A percentile compares a stretch with the other conserved stretches of the same genome.
These are phyloP conservation scores for Myotis findleyi DNA, from an alignment of 2,797 vertebrate genomes.

Conservation along the genomic window DNA sequence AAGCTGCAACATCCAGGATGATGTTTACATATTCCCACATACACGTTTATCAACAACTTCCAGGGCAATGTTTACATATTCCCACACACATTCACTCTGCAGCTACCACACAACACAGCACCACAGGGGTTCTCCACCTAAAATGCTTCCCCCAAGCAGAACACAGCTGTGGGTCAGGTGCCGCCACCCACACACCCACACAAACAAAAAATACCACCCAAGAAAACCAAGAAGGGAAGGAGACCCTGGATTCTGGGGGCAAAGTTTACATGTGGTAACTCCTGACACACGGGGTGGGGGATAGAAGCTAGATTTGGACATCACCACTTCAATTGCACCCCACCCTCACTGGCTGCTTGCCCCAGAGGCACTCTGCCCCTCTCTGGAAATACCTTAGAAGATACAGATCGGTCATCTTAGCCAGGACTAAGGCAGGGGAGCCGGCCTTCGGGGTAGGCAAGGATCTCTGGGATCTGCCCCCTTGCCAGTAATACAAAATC, in stretches of 20 bases:
- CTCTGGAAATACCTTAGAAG: neutral
- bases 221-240: conserved; percentile 23
- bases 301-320: neutral
- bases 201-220: neutral
- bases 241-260: conserved; percentile 60
- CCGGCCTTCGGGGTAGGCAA: rapidly evolving
- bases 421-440: neutral
- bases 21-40: conserved; percentile 33
- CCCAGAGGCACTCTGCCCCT: neutral
- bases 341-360: neutral
- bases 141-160: neutral
- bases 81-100: conserved; percentile 13
- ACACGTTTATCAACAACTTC: neutral
- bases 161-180: neutral
- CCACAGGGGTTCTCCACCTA: neutral
- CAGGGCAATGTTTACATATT: conserved; percentile 21
- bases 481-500: neutral
- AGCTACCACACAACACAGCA: neutral
- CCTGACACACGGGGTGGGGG: neutral
- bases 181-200: conserved; percentile 19
- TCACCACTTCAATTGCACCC: neutral
- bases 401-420: neutral
- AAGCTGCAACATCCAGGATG: conserved; percentile 44
- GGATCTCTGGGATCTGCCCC: neutral
- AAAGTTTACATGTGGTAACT: conserved; percentile 46